These are phyloP conservation scores for Poeciliopsis presidionis DNA, from an alignment of 2,797 vertebrate genomes.

Conservation along the genomic window DNA sequence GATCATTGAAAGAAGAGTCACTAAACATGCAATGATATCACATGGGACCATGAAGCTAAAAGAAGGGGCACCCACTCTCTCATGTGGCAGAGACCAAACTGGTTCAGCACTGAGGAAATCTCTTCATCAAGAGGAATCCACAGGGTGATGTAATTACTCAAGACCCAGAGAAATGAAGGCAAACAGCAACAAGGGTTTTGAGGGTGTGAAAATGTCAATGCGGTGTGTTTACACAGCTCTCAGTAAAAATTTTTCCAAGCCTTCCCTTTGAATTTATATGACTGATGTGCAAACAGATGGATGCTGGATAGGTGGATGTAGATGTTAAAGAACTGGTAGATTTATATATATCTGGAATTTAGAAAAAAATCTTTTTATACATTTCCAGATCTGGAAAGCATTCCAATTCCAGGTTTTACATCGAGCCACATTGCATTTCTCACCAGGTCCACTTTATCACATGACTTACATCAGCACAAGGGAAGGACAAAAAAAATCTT, in stretches of 20 bases:
- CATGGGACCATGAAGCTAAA: conserved; percentile 63
- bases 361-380: background rate
- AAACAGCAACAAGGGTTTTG: conserved; percentile 37
- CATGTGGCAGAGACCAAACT: conserved; percentile 56
- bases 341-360: background rate
- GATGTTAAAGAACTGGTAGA: background rate
- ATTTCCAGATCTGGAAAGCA: background rate
- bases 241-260: background rate
- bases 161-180: conserved; percentile 56
- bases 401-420: background rate
- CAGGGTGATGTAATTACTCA: conserved; percentile 59
- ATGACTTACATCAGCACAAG: conserved; percentile 64
- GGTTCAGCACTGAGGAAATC: conserved; percentile 52
- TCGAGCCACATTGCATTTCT: conserved; percentile 49
- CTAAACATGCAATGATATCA: conserved; percentile 71
- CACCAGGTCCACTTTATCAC: conserved; percentile 69
- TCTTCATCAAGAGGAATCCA: conserved; percentile 62
- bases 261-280: background rate
- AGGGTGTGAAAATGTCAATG: conserved; percentile 46
- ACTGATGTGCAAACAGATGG: background rate
- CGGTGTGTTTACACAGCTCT: conserved; percentile 32
- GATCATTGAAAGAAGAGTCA: conserved; percentile 70
- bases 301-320: background rate
- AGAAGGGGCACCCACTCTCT: conserved; percentile 67
- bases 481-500: conserved; percentile 16